phyloP scores from a whole-genome alignment of 2,888 invertebrate genomes.

The Platypus cylindrus region DNA sequence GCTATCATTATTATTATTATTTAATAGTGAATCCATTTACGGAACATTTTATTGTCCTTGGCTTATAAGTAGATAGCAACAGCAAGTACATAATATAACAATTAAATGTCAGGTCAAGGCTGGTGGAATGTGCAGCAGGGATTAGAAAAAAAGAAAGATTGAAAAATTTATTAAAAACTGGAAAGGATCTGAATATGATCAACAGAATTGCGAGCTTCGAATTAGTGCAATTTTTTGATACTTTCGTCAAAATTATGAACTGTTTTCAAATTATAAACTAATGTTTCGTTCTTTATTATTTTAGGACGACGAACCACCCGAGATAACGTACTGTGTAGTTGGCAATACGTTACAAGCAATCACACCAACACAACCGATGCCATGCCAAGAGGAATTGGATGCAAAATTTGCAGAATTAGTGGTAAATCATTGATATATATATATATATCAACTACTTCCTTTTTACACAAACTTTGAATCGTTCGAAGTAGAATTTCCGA shows the following conservation, averaged over 20 bases:
- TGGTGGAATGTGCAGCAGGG: not conserved
- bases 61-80: no score
- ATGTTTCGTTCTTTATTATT: constrained; percentile 24
- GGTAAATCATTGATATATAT: constrained; percentile 43
- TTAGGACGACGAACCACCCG: constrained; percentile 89
- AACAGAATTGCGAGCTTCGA: no score
- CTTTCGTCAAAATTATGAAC: no score
- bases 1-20: no score
- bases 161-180: constrained; percentile 2
- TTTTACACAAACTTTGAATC: no score
- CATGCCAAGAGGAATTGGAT: constrained; percentile 82
- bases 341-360: constrained; percentile 81
- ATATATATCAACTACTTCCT: no score
- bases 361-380: constrained; percentile 89
- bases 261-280: not conserved
- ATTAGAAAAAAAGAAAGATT: not conserved
- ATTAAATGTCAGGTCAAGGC: constrained; percentile 6
- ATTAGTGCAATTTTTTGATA: no score
- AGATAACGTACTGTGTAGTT: constrained; percentile 89
- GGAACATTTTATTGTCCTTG: no score
- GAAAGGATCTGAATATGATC: not conserved
- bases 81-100: no score
- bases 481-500: no score
- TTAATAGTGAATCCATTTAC: no score
- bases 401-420: constrained; percentile 90